Conservation (phyloP, 1,140 invertebrate genomes). For the Manduca sexta region DNA sequence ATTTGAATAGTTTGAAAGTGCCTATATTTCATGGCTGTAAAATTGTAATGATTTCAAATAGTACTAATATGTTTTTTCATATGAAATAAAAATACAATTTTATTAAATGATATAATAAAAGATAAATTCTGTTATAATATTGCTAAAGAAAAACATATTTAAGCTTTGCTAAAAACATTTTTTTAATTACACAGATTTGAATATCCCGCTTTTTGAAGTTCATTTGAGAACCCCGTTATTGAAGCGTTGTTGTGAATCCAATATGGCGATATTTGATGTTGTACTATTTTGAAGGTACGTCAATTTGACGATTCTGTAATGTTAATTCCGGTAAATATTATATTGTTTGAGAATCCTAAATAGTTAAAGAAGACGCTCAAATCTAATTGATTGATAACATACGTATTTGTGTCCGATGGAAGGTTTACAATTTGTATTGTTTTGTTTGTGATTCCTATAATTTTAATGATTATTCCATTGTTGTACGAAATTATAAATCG, state of each 20-base stretch:
- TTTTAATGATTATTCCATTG: conserved; percentile 55
- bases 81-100: too few relatives aligned
- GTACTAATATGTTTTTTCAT: too few relatives aligned
- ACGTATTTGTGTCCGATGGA: conserved; percentile 48
- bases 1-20: too few relatives aligned
- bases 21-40: too few relatives aligned
- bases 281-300: conserved; percentile 73
- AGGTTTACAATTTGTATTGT: conserved; percentile 66
- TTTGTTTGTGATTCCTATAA: conserved; percentile 71
- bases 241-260: conserved; percentile 74
- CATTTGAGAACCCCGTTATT: conserved; percentile 68
- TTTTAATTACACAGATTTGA: conserved; percentile 32
- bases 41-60: too few relatives aligned
- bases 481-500: conserved; percentile 33
- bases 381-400: conserved; percentile 20
- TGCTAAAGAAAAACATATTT: too few relatives aligned
- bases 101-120: too few relatives aligned
- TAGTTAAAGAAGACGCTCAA: conserved; percentile 26
- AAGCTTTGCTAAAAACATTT: too few relatives aligned
- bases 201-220: conserved; percentile 44
- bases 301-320: conserved; percentile 71
- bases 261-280: conserved; percentile 74
- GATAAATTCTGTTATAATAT: too few relatives aligned
- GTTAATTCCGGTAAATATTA: conserved; percentile 65
- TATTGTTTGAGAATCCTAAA: conserved; percentile 40